Evolutionary conservation across 2,113 vertebrate species (phyloP).

Genomic region (Dissostichus mawsoni): DNA sequence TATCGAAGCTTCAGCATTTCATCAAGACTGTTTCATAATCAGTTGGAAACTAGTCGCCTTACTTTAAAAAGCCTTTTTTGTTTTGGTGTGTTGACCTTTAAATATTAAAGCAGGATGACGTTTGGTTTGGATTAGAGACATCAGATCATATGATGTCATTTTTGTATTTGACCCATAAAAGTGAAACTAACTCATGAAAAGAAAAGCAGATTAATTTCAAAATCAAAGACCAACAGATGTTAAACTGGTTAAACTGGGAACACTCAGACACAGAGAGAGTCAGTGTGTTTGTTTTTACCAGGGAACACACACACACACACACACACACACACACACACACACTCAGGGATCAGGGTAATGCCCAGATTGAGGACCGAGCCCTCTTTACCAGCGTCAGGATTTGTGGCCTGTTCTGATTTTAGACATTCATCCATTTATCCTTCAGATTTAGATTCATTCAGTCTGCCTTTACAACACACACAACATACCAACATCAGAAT

Average conservation of each 20-base stretch:
- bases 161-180: neutral
- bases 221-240: neutral
- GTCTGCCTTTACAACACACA: constrained; percentile 13
- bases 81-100: neutral
- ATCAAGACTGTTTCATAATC: neutral
- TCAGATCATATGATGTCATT: neutral
- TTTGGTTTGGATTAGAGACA: neutral
- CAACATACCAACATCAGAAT: neutral
- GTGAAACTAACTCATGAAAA: neutral
- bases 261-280: neutral
- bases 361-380: constrained; percentile 64
- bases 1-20: too few relatives aligned
- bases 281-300: constrained; percentile 3
- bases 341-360: constrained; percentile 64
- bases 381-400: constrained; percentile 66
- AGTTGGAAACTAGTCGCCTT: neutral
- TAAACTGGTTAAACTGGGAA: neutral
- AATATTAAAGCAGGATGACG: neutral
- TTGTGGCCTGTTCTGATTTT: constrained; percentile 69
- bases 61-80: neutral
- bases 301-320: too few relatives aligned
- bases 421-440: constrained; percentile 62
- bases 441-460: constrained; percentile 53
- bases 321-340: neutral
- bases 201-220: neutral